These are phyloP conservation scores for Ceryle rudis DNA, from an alignment of 2,797 vertebrate genomes.

Conservation along the genomic window DNA sequence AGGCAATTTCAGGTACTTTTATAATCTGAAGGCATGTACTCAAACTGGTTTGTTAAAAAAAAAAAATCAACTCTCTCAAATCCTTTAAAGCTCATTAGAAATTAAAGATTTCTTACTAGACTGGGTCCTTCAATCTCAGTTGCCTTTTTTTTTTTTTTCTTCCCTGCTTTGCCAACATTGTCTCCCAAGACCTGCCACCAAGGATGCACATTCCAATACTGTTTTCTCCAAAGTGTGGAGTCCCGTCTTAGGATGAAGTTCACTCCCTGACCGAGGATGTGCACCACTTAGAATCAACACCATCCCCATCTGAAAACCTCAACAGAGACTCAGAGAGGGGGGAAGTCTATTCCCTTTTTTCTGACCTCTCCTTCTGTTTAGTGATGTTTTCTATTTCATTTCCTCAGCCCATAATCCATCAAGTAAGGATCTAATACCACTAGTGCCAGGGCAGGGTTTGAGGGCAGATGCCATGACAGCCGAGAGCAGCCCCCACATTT, in stretches of 20 bases:
- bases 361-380: not conserved
- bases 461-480: not conserved
- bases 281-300: not conserved
- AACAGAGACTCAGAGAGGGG: not conserved
- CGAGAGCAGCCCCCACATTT: not conserved
- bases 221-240: fast-evolving
- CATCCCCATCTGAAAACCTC: not conserved
- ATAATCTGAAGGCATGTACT: conserved; percentile 96
- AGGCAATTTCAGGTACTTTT: conserved; percentile 99
- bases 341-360: not conserved
- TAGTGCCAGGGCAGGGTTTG: not conserved
- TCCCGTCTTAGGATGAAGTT: fast-evolving
- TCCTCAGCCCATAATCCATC: not conserved
- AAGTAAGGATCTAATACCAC: not conserved
- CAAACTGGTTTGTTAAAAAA: conserved; percentile 83
- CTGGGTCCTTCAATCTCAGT: conserved; percentile 44
- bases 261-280: fast-evolving
- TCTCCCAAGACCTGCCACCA: not conserved
- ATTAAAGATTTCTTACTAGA: conserved; percentile 85
- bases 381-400: not conserved
- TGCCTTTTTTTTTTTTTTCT: not conserved
- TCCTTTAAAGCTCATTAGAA: conserved; percentile 80
- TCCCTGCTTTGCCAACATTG: not conserved
- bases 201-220: not conserved
- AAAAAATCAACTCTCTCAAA: conserved; percentile 78